Base-by-base conservation (phyloP, 2,113 vertebrate genomes). In the Corapipo altera region DNA sequence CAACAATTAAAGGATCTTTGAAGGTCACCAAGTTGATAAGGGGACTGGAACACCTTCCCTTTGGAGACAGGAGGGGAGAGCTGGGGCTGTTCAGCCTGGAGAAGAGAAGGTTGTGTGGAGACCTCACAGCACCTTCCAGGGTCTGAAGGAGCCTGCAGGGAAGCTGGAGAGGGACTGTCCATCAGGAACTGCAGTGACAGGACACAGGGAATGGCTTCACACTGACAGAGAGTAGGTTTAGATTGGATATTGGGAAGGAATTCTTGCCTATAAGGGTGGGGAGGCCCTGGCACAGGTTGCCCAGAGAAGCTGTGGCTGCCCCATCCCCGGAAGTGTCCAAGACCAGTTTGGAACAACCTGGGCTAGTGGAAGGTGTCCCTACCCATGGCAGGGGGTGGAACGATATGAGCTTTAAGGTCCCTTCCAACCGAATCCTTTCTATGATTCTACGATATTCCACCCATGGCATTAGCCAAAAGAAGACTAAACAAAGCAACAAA, bases 341-440 rank as follows among this genome's bases (percentile, higher is more conserved):
- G 69, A 22, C 22, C 61, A 59, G 61, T 18, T 0, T 89, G 59
- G 69, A 81, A 44, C 44, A 44, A 20, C 37, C 23, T 54, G 52
- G 65, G 19, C 28, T 35, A 39, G 30, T 48, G 57, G 20, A 0
- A 82, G 39, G 37, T n/a, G 52, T 59, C 61, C 44, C 52, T 52
- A 52, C 3, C 32, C 32, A 44, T 28, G 39, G 28, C 27, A 30
- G 33, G 33, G 33, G 5, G 10, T 43, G 51, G 6, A 0, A 81
- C 0, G 3, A 15, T 8, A 3, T n/a, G 37, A 1, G 2, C 0
- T 69, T 69, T 61, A 15, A 48, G 23, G 19, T 46, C 13, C 11
- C 8, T 54, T 61, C 39, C 48, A 1, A 18, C 9, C 5, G 14
- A 61, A 48, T 12, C 6, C 24, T 32, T 32, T 32, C 78, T 14